Base-by-base conservation (phyloP, 2,888 invertebrate species). In the Plebejus anna region DNA sequence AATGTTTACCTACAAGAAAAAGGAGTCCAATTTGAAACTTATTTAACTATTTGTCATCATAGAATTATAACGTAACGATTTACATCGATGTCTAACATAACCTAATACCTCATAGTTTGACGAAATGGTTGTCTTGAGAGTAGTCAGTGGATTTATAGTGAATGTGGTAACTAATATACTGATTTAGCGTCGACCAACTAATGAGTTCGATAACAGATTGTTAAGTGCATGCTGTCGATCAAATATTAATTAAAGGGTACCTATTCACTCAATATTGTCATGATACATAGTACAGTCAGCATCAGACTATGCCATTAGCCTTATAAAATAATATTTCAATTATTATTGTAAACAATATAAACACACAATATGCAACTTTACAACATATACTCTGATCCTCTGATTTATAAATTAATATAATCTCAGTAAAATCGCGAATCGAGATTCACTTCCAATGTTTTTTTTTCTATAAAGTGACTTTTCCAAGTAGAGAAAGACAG, bases 241-340 rank as follows among this genome's bases (percentile, higher is more conserved):
- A 28, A 73, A 51, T 73, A 28, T 32, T 66, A 66, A 32, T 36
- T 22, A 22, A 75, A 66, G 55, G 76, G 76, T 76, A 76, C 76
- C 76, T 76, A 73, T 76, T 76, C 73, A 66, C 55, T 73, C 51
- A 73, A 73, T 55, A 61, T 61, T 28, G 61, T 61, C 28, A 61
- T 9, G 7, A 28, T 22, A n/a, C n/a, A n/a, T n/a, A n/a, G 22
- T 61, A 61, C 22, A 61, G 28, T 22, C 59, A 61, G 9, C 28
- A 11, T 61, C 61, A 28, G 59, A 59, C 59, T 59, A 61, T 2
- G 61, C 47, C 13, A 55, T 75, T 36, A 47, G 55, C 13, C 55
- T 16, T 16, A 16, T 16, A 55, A 16, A 55, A 55, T 3, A 55
- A 55, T 55, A 13, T 51, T 51, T 13, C 13, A 55, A 55, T 55